phyloP scores from a whole-genome alignment of 2,888 invertebrate species.

The Celastrina argiolus region DNA sequence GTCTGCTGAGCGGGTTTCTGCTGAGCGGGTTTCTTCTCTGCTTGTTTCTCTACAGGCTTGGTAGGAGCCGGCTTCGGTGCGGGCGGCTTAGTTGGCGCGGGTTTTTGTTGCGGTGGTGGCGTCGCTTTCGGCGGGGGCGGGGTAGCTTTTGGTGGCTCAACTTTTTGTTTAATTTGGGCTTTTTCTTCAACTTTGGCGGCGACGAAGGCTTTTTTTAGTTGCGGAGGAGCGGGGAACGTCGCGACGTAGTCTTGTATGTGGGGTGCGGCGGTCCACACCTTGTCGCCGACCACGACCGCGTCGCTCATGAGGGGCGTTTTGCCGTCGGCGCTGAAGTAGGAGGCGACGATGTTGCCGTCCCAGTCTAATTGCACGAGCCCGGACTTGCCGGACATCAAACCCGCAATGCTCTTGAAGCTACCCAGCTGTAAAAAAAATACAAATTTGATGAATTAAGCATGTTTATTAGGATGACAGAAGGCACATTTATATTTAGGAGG shows the following conservation, averaged over 20 bases:
- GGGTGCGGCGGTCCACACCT: slow-evolving; percentile 83
- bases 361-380: slow-evolving; percentile 83
- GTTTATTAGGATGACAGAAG: too few species aligned
- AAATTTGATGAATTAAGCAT: neutral
- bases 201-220: slow-evolving; percentile 60
- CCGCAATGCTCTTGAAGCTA: slow-evolving; percentile 73
- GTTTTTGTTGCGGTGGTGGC: neutral
- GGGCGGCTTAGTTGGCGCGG: too few species aligned
- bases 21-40: neutral
- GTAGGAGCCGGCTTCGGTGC: too few species aligned
- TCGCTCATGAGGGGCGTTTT: slow-evolving; percentile 79
- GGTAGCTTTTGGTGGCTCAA: slow-evolving; percentile 42
- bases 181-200: slow-evolving; percentile 30
- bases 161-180: slow-evolving; percentile 40
- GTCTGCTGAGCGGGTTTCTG: neutral
- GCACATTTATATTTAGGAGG: too few species aligned
- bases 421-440: slow-evolving; percentile 75
- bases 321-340: slow-evolving; percentile 80
- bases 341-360: slow-evolving; percentile 84
- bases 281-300: slow-evolving; percentile 80
- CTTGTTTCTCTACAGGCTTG: neutral
- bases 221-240: slow-evolving; percentile 78
- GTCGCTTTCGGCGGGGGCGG: slow-evolving; percentile 13
- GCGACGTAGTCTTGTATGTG: slow-evolving; percentile 79
- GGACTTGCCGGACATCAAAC: slow-evolving; percentile 58